These are phyloP conservation scores for Spodoptera frugiperda DNA, from an alignment of 1,140 invertebrate species.

Conservation along the genomic window DNA sequence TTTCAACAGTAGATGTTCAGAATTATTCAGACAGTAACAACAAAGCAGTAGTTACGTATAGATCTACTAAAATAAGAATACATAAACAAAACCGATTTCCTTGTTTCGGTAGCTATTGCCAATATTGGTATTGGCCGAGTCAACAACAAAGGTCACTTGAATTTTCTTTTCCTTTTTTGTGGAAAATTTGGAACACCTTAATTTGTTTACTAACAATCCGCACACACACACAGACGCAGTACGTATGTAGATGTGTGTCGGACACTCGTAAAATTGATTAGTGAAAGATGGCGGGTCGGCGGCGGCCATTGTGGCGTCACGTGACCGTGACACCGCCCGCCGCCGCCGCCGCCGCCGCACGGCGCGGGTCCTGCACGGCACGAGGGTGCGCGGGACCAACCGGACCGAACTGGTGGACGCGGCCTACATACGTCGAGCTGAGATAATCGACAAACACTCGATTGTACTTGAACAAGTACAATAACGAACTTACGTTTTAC, in stretches of 20 bases:
- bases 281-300: constrained; percentile 9
- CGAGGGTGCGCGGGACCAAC: not conserved
- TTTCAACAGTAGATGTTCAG: no score
- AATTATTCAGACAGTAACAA: no score
- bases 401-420: not conserved
- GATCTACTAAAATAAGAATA: no score
- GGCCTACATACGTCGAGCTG: not conserved
- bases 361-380: not conserved
- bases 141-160: no score
- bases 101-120: no score
- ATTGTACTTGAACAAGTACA: no score
- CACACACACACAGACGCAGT: not conserved
- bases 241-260: not conserved
- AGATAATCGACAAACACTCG: not conserved
- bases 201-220: not conserved
- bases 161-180: not conserved
- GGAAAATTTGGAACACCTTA: not conserved
- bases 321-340: not conserved
- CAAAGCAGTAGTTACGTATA: no score
- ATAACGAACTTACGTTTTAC: no score
- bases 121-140: no score
- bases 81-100: no score
- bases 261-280: not conserved
- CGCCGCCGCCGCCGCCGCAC: no score
- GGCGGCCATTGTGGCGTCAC: not conserved